Evolutionary conservation across 2,888 invertebrate genomes (phyloP).

Genomic region (Caenorhabditis afra): DNA sequence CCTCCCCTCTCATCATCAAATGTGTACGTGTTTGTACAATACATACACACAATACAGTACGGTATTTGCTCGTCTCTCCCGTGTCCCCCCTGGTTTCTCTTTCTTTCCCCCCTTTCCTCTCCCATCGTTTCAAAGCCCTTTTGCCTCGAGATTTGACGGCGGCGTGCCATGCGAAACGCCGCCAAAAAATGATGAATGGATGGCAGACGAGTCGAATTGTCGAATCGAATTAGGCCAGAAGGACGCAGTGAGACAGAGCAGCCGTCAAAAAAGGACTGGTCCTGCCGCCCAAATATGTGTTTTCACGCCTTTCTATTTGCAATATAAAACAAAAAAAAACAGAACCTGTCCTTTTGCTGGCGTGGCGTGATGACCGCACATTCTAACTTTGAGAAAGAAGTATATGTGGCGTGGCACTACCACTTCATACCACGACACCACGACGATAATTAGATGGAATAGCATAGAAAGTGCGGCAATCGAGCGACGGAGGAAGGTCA

Average conservation of each 20-base stretch:
- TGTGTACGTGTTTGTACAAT: slow-evolving; percentile 53
- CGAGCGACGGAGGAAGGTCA: background rate
- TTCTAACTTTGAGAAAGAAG: slow-evolving; percentile 1
- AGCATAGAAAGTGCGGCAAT: slow-evolving; percentile 21
- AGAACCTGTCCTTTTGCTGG: slow-evolving; percentile 35
- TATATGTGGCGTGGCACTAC: background rate
- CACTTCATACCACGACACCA: slow-evolving; percentile 10
- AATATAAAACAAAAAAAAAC: background rate
- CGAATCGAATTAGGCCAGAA: slow-evolving; percentile 53
- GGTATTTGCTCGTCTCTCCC: slow-evolving; percentile 47
- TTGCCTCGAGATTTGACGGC: slow-evolving; percentile 12
- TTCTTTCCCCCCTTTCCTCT: slow-evolving; percentile 32
- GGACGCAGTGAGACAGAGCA: slow-evolving; percentile 35
- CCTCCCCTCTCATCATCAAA: slow-evolving; percentile 46
- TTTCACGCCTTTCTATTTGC: slow-evolving; percentile 34
- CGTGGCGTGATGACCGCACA: background rate
- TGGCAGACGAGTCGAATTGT: slow-evolving; percentile 44
- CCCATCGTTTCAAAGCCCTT: slow-evolving; percentile 21
- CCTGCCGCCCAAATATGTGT: slow-evolving; percentile 17
- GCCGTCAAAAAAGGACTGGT: slow-evolving; percentile 50
- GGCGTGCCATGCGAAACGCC: background rate
- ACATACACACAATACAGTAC: slow-evolving; percentile 56
- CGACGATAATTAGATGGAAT: background rate
- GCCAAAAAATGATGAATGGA: slow-evolving; percentile 44
- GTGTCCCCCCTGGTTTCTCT: slow-evolving; percentile 23